These are phyloP conservation scores for Gonatopus flavifemur DNA, from an alignment of 1,140 invertebrate species.

Conservation along the genomic window DNA sequence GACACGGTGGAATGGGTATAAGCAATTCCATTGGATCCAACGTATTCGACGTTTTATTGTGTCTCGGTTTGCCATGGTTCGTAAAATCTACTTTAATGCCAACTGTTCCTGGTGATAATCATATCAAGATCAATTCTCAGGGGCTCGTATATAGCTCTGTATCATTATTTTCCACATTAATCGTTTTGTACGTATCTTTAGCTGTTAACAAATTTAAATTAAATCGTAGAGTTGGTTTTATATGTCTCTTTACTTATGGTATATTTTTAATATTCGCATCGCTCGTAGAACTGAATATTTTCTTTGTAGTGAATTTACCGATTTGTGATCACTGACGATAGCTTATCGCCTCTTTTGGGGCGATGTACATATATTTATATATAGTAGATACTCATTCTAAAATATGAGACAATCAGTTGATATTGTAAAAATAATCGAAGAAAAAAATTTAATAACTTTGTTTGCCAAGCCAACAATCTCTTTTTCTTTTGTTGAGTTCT, in stretches of 20 bases:
- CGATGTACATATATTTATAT: no score
- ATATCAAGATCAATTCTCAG: conserved; percentile 76
- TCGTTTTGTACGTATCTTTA: conserved; percentile 74
- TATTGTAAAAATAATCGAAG: no score
- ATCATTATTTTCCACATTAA: conserved; percentile 74
- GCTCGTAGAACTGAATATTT: conserved; percentile 83
- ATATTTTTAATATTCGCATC: conserved; percentile 77
- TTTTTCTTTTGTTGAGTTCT: no score
- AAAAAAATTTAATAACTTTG: no score
- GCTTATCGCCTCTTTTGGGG: no score
- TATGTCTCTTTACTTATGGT: conserved; percentile 76
- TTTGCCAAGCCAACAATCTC: no score
- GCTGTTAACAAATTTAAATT: conserved; percentile 76
- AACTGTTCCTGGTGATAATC: conserved; percentile 66
- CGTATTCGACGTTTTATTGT: conserved; percentile 84
- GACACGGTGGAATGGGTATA: conserved; percentile 83
- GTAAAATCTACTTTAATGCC: conserved; percentile 78
- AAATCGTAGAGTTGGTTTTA: conserved; percentile 72
- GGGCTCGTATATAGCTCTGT: conserved; percentile 83
- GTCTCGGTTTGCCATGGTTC: conserved; percentile 85
- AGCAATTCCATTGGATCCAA: conserved; percentile 88
- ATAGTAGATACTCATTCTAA: no score
- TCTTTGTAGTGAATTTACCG: conserved; percentile 80
- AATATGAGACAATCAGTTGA: no score
- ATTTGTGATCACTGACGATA: conserved; percentile 61